Conservation (phyloP, 2,797 vertebrate genomes). For the Cyprinodon diabolis region DNA sequence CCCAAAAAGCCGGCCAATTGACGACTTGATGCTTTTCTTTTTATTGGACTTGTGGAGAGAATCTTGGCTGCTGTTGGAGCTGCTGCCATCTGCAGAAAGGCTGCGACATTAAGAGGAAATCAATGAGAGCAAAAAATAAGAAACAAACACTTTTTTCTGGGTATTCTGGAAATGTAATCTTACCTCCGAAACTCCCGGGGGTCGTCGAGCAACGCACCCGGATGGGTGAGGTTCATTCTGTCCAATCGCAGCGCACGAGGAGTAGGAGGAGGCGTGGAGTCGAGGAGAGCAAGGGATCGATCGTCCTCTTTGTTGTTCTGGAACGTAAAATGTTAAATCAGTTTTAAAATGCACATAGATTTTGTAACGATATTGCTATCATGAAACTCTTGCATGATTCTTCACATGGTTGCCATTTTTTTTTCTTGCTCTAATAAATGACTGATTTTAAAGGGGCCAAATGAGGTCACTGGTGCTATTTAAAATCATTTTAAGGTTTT, state of each 20-base stretch:
- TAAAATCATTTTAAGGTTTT: too few species aligned
- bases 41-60: slow-evolving; percentile 91
- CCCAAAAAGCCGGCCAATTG: slow-evolving; percentile 89
- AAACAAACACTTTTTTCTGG: neutral
- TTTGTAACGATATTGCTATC: neutral
- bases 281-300: slow-evolving; percentile 85
- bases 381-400: neutral
- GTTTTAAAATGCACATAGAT: neutral
- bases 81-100: slow-evolving; percentile 80
- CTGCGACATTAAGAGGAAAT: slow-evolving; percentile 35
- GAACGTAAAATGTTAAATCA: slow-evolving; percentile 4
- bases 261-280: slow-evolving; percentile 87
- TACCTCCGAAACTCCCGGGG: slow-evolving; percentile 85
- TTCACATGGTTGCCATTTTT: neutral
- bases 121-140: neutral
- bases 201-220: slow-evolving; percentile 86
- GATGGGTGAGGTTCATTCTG: slow-evolving; percentile 89
- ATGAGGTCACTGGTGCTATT: too few species aligned
- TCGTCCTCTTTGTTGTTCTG: slow-evolving; percentile 92
- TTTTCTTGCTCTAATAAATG: too few species aligned
- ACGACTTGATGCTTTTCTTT: slow-evolving; percentile 95
- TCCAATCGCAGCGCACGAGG: slow-evolving; percentile 88
- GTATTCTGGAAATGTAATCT: neutral
- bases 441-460: too few species aligned
- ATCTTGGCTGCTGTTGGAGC: slow-evolving; percentile 86